Base-by-base conservation (phyloP, 2,797 vertebrate genomes). In the Oryzias dopingdopingensis region DNA sequence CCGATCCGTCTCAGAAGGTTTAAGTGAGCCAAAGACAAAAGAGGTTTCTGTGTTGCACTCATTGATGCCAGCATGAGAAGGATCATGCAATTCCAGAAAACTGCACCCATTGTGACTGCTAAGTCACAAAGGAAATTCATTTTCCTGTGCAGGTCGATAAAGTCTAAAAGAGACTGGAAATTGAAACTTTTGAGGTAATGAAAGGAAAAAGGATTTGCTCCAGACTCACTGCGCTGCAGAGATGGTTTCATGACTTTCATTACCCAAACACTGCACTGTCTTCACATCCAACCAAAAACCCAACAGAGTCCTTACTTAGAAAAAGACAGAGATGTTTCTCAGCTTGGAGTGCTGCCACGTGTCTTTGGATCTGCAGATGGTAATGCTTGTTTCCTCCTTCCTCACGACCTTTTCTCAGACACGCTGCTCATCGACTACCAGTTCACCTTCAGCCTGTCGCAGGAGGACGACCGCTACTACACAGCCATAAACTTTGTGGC, bases 401-500 rank as follows among this genome's bases (percentile, higher is more conserved):
- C 8, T 52, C 49, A 37, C 62, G 24, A 26, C 24, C 24, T 2
- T n/a, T 14, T 26, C 67, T 53, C 76, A 99, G 97, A 99, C 84
- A 98, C 96, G 5, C 92, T 99, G 41, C 93, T 99, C 69, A 98
- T 99, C 62, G 97, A 99, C 90, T 99, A 99, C 89, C 97, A 99
- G 93, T 99, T 98, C 91, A 99, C 97, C 86, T 99, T 99, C 92
- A 99, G 96, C 79, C 92, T 99, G 56, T 98, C 97, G 40, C 97
- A 98, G 85, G 97, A 99, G 84, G 97, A 99, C 18, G 97, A 99
- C 81, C 94, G 95, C 42, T 94, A 99, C 83, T 99, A 98, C 82
- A 99, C 96, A 26, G 96, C 97, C 67, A 99, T 99, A 89, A 99
- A 99, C 92, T 99, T 99, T 52, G 96, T 98, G 79, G 96, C 97